Evolutionary conservation across 2,888 invertebrate species (phyloP).

Genomic region (Acleris literana): DNA sequence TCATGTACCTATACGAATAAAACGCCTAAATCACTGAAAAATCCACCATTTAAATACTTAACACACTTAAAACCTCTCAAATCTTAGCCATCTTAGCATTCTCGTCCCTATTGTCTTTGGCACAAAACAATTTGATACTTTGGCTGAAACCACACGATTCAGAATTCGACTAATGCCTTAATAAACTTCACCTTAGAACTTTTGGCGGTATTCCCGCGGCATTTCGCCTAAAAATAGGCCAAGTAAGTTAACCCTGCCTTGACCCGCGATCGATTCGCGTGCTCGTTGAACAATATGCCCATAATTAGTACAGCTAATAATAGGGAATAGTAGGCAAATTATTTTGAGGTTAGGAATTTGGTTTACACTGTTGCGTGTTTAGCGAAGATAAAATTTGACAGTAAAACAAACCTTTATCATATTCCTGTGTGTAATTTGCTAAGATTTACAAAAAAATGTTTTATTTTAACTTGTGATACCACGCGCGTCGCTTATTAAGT

Average conservation of each 20-base stretch:
- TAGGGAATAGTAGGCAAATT: background rate
- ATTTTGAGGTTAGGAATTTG: background rate
- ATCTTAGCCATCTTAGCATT: no score
- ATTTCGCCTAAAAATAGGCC: slow-evolving; percentile 31
- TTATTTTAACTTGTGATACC: no score
- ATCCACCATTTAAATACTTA: no score
- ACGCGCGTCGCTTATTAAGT: no score
- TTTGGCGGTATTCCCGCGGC: slow-evolving; percentile 6
- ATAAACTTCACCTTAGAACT: slow-evolving; percentile 27
- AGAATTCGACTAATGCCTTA: background rate
- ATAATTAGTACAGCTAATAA: slow-evolving; percentile 10
- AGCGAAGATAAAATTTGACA: no score
- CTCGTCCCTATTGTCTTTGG: no score
- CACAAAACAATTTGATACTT: background rate
- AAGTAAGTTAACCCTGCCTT: slow-evolving; percentile 27
- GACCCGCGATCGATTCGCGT: slow-evolving; percentile 27
- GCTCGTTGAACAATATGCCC: slow-evolving; percentile 11
- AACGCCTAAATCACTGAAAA: no score
- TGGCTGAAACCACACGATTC: background rate
- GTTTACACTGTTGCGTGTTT: background rate
- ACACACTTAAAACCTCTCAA: no score
- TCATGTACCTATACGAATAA: no score
- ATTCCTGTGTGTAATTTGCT: no score
- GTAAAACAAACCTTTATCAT: no score
- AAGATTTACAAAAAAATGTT: no score